These are phyloP conservation scores for Philopedon plagiatum DNA, from an alignment of 2,888 invertebrate species.

Conservation along the genomic window DNA sequence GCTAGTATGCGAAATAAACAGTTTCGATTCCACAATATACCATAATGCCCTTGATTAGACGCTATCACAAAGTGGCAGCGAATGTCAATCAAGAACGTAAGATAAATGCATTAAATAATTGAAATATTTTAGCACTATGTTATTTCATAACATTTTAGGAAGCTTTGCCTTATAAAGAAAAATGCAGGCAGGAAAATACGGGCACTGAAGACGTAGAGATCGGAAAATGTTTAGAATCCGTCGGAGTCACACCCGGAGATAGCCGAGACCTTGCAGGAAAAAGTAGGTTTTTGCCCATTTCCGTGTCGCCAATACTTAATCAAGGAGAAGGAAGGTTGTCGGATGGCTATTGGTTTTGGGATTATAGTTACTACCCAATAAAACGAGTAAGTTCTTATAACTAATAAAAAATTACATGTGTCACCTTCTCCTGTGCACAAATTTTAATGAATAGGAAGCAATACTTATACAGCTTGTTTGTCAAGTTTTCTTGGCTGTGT, in stretches of 20 bases:
- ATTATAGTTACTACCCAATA: slow-evolving; percentile 91
- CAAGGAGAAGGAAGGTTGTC: slow-evolving; percentile 81
- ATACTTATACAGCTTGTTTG: too few species aligned
- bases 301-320: slow-evolving; percentile 92
- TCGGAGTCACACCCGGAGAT: slow-evolving; percentile 91
- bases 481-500: too few species aligned
- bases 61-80: too few species aligned
- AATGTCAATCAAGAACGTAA: too few species aligned
- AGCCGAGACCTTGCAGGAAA: slow-evolving; percentile 87
- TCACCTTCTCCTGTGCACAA: too few species aligned
- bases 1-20: too few species aligned
- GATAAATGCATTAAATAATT: too few species aligned
- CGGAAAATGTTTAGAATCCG: slow-evolving; percentile 88
- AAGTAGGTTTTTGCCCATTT: slow-evolving; percentile 94
- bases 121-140: background rate
- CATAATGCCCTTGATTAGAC: too few species aligned
- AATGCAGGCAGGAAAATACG: slow-evolving; percentile 70
- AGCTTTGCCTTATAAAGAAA: slow-evolving; percentile 54
- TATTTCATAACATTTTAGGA: slow-evolving; percentile 52
- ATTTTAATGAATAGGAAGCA: too few species aligned
- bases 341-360: slow-evolving; percentile 92
- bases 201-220: slow-evolving; percentile 95
- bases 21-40: too few species aligned
- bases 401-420: too few species aligned
- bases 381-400: slow-evolving; percentile 83